These are phyloP conservation scores for Chondrilla cf. caribensis DNA, from an alignment of 37 sponge, comb jelly and placozoan species.

Conservation along the genomic window DNA sequence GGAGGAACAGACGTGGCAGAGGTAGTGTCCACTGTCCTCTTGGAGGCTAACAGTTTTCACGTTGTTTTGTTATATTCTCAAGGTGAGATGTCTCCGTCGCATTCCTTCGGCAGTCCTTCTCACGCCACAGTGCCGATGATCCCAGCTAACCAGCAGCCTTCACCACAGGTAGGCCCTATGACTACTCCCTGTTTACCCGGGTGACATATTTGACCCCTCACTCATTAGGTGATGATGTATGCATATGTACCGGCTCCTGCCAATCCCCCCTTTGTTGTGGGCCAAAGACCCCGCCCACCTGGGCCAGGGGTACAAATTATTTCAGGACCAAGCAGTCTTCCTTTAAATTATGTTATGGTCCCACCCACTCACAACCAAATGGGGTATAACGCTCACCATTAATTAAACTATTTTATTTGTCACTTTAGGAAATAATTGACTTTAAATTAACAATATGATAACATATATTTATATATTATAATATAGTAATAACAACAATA, in stretches of 20 bases:
- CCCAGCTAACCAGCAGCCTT: neutral
- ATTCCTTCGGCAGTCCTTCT: neutral
- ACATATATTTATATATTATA: neutral
- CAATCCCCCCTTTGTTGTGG: no score
- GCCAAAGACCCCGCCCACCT: no score
- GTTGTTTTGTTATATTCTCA: no score
- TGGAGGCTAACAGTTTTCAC: no score
- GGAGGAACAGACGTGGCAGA: no score
- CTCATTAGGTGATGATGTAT: no score
- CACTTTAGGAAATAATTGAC: neutral
- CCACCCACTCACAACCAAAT: constrained; percentile 12
- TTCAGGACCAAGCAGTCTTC: neutral
- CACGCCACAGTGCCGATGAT: neutral
- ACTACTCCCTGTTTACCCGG: neutral
- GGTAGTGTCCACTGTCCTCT: no score
- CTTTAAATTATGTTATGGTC: neutral
- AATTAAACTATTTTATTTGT: neutral
- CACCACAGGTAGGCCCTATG: neutral
- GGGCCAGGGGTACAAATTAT: no score
- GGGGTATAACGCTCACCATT: constrained; percentile 1
- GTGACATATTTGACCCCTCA: no score
- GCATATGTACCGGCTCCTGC: no score
- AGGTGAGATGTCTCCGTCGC: no score
- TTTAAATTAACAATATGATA: neutral
- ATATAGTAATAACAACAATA: neutral